Percentiles rank a stretch among this genome's conserved stretches.
phyloP scores from a whole-genome alignment of 2,113 vertebrate species.

The Glareola pratincola region DNA sequence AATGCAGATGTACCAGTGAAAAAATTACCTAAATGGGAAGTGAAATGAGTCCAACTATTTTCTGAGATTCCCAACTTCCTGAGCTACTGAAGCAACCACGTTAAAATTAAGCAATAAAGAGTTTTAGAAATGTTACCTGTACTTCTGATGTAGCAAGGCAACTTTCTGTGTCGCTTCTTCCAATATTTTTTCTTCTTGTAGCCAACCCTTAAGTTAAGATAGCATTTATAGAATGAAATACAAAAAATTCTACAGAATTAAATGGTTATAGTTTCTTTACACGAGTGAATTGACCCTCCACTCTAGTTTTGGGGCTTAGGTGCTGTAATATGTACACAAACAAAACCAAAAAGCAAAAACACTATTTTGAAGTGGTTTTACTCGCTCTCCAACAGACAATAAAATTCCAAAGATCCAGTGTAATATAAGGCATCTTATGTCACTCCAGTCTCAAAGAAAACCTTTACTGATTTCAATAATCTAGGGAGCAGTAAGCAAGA shows the following conservation, averaged over 20 bases:
- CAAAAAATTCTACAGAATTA: not conserved
- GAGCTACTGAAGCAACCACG: not conserved
- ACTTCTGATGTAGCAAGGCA: conserved; percentile 91
- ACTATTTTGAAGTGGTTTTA: not conserved
- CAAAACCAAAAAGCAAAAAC: not conserved
- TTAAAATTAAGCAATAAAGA: not conserved
- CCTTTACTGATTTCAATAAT: not conserved
- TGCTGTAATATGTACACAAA: not conserved
- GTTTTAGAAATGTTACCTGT: conserved; percentile 76
- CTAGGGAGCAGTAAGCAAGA: not conserved
- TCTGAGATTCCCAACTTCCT: not conserved
- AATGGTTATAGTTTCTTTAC: not conserved
- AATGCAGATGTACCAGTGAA: not conserved
- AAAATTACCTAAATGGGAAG: not conserved
- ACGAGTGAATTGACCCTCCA: rapidly evolving
- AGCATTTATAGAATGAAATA: not conserved
- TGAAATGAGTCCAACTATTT: not conserved
- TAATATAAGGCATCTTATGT: not conserved
- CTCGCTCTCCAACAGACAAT: not conserved
- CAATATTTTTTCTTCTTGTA: conserved; percentile 93
- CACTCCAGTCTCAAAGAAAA: not conserved
- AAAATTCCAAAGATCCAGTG: not conserved
- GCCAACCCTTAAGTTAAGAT: conserved; percentile 83
- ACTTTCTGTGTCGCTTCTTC: conserved; percentile 97
- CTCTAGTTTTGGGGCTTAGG: not conserved